Conservation (phyloP, 2,113 vertebrate genomes). For the Cyanocitta stelleri region DNA sequence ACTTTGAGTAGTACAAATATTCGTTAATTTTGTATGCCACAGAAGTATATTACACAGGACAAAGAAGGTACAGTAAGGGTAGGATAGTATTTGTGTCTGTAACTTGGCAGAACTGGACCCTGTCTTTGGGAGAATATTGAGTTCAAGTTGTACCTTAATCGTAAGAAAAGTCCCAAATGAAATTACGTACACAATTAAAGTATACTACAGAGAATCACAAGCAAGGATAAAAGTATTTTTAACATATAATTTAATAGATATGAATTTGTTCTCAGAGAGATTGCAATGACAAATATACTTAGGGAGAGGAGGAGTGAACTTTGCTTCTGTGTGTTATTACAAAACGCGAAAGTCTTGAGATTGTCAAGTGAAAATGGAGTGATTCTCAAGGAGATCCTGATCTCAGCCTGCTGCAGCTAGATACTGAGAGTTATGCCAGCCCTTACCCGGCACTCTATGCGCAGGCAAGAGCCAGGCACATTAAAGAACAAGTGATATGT, state of each 20-base stretch:
- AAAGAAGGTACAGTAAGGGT: neutral
- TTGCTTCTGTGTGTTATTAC: neutral
- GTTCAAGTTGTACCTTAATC: neutral
- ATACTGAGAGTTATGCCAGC: neutral
- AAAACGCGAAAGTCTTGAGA: neutral
- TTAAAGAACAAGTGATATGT: neutral
- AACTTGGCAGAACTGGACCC: neutral
- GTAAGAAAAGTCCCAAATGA: conserved; percentile 2
- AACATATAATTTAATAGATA: neutral
- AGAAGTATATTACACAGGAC: conserved; percentile 10
- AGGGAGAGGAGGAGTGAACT: neutral
- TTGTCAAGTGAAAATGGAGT: neutral
- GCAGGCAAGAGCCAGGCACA: neutral
- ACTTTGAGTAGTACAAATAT: conserved; percentile 48
- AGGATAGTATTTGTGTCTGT: neutral
- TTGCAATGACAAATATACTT: neutral
- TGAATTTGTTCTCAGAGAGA: neutral
- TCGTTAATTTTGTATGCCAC: conserved; percentile 42
- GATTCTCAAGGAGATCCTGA: neutral
- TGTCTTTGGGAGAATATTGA: neutral
- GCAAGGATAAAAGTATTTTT: conserved; percentile 17
- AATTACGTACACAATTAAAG: neutral
- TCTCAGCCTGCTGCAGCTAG: neutral
- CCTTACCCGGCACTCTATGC: neutral
- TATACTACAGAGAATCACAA: neutral